Evolutionary conservation across 2,113 vertebrate genomes (phyloP), one percentile per base, ranked within the genome.

Genomic region (Catharus bicknelli): DNA sequence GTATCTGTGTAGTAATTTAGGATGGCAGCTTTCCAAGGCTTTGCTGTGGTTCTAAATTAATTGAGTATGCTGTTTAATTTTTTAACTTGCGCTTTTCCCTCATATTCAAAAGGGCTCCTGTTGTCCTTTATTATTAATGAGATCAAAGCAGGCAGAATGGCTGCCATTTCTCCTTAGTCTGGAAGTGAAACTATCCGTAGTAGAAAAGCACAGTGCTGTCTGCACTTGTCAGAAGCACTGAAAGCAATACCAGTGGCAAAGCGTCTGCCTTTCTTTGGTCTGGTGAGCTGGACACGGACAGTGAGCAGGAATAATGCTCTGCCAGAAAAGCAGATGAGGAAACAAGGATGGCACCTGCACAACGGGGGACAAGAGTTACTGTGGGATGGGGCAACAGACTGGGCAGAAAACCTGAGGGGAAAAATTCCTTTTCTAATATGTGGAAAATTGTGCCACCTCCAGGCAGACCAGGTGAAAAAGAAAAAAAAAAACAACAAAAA

Each of bases 21-120:
- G 74, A 68, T 84, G 81, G 86, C 93, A 91, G 78, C 54, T 91
- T 78, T 82, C 87, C 84, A 95, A 80, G 75, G 47, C 85, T 90
- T 93, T 90, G 63, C 85, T 90, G 79, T 74, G 82, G 75, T 90
- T 94, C 88, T 95, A 74, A 69, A 94, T 95, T 95, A 88, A 94
- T 83, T 88, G 29, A 66, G 54, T 82, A 77, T 54, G 51, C 59
- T 80, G 85, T 88, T 94, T 94, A 91, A 83, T 83, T 88, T 94
- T 95, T 89, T 73, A 95, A 83, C 51, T 91, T 4, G 0, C 27
- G 75, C 50, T 76, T 94, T 89, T 76, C 13, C 53, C 63, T 95
- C 29, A 16, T 68, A 94, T 79, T 88, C 51, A 76, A 62, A 94
- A 91, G 47, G 51, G 26, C 55, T 95, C 50, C 38, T 1, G 2